Evolutionary conservation across 2,797 vertebrate species (phyloP), one percentile per base, ranked within the genome.

Genomic region (Periophthalmus magnuspinnatus): DNA sequence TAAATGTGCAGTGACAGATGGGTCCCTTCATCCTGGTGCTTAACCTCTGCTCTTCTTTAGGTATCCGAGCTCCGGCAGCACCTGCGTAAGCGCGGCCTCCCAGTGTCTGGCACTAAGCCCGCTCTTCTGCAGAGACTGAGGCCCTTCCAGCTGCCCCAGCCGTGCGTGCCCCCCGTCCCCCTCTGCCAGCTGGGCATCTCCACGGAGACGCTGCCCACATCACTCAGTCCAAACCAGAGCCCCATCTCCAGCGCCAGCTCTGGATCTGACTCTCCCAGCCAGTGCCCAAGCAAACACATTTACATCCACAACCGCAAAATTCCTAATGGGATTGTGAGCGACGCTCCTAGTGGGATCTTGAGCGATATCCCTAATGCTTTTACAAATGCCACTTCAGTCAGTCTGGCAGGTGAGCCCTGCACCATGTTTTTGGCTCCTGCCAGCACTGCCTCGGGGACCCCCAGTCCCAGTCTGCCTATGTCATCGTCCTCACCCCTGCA

Each of bases 61-160:
- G 96, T 97, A 79, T 96, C 96, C 0, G 96, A 97, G 86, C 93
- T 97, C 59, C 92, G 96, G 8, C 96, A 97, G 80, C 95, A 97
- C 88, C 91, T 97, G 70, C 94, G 96, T 22, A 94, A 96, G 81
- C 91, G 95, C 1, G 96, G 96, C 73, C 95, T 97, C 58, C 95
- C 95, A 0, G 96, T 97, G 65, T 97, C 96, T 0, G 96, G 96
- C 70, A 97, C 96, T 50, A 97, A 97, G 81, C 92, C 96, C 1
- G 91, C 93, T 32, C 92, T 97, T 63, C 77, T 97, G 75, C 94
- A 96, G 86, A 94, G 96, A 67, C 95, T 96, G 22, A 93, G 93
- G 3, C 95, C 93, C 58, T 95, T 94, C 84, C 95, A 96, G 86
- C 87, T 94, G 50, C 84, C 91, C 19, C 90, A 81, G 9, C 67